phyloP scores from a whole-genome alignment of 2,888 invertebrate genomes.

The Serripes groenlandicus region DNA sequence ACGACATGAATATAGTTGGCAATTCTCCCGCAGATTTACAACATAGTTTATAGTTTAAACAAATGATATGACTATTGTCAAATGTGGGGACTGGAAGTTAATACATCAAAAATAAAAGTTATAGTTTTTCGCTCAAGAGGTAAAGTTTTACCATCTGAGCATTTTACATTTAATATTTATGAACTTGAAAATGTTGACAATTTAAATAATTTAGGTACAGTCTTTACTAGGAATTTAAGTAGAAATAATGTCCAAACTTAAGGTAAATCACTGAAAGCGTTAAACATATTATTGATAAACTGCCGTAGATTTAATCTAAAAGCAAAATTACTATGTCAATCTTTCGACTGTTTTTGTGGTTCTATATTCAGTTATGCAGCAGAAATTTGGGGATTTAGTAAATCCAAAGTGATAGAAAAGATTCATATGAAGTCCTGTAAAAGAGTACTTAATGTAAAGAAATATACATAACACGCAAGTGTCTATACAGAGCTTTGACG shows the following conservation, averaged over 20 bases:
- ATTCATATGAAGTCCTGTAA: conserved; percentile 9
- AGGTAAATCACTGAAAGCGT: conserved; percentile 27
- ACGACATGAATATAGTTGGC: conserved; percentile 19
- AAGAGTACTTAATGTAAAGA: background rate
- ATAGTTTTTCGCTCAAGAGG: conserved; percentile 2
- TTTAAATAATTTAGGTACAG: no score
- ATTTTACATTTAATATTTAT: no score
- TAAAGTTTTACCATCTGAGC: no score
- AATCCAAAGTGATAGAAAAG: background rate
- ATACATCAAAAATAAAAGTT: conserved; percentile 1
- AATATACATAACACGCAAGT: background rate
- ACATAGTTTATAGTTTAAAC: conserved; percentile 6
- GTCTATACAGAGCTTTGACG: background rate
- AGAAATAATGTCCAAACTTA: conserved; percentile 9
- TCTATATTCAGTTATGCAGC: conserved; percentile 15
- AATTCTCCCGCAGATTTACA: conserved; percentile 1
- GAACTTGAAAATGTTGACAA: no score
- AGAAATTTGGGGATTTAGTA: background rate
- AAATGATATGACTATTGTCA: conserved; percentile 5
- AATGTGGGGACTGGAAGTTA: conserved; percentile 2
- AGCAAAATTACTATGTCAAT: conserved; percentile 20
- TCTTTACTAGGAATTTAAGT: conserved; percentile 19
- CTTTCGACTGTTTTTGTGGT: conserved; percentile 33
- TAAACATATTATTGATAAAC: conserved; percentile 20
- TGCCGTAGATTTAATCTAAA: conserved; percentile 12